These are phyloP conservation scores for Pygocentrus nattereri DNA, from an alignment of 2,797 vertebrate species.

Conservation along the genomic window DNA sequence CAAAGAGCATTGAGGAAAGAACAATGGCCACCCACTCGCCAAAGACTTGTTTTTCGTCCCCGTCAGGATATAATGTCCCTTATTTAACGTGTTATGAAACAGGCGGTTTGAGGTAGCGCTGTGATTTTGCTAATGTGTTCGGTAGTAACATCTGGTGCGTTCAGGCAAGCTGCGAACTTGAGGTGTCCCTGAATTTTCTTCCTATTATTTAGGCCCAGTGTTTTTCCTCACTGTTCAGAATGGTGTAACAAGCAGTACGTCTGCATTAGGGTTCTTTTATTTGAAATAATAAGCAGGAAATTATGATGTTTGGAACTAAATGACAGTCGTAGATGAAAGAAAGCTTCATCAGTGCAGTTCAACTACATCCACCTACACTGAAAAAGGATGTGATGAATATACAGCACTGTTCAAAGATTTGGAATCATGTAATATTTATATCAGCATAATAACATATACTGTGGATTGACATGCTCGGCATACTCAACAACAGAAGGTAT, in stretches of 20 bases:
- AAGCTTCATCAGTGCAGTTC: neutral
- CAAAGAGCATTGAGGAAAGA: constrained; percentile 31
- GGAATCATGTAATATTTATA: no score
- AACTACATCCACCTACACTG: no score
- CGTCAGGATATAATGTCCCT: constrained; percentile 34
- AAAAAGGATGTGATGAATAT: no score
- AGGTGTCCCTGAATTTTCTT: neutral
- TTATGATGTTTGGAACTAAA: neutral
- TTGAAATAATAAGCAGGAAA: neutral
- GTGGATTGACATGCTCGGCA: no score
- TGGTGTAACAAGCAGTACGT: neutral
- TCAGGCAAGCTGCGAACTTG: constrained; percentile 3
- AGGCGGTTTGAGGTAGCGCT: constrained; percentile 22
- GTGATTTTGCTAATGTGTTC: neutral
- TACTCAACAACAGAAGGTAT: no score
- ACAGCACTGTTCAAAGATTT: no score
- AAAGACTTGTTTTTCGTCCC: constrained; percentile 6
- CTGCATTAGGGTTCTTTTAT: neutral
- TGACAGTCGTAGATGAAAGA: neutral
- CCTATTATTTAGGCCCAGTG: neutral
- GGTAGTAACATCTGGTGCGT: neutral
- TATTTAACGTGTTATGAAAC: constrained; percentile 58
- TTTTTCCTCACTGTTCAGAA: neutral
- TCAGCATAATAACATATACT: no score
- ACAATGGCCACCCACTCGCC: constrained; percentile 54